A percentile compares a stretch with the other conserved stretches of the same genome.
Evolutionary conservation across 2,113 vertebrate species (phyloP).

Genomic region (Cephalopterus ornatus): DNA sequence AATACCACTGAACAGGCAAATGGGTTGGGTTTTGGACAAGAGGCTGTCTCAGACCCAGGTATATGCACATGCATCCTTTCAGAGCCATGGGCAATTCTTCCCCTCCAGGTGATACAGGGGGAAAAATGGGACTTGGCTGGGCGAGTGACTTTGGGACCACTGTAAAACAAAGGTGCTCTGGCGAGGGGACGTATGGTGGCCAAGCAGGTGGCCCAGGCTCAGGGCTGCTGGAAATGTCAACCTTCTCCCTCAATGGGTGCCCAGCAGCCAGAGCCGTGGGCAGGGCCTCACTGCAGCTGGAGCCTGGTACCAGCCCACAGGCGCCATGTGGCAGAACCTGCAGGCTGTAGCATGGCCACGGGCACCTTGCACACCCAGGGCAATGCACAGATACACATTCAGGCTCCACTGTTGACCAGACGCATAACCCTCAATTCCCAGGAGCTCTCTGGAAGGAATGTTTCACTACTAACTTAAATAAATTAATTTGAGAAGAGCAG

Average conservation of each 20-base stretch:
- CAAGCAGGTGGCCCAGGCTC: background rate
- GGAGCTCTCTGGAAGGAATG: background rate
- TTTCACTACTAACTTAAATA: background rate
- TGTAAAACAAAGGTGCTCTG: background rate
- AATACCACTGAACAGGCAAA: background rate
- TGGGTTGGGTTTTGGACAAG: background rate
- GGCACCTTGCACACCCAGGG: background rate
- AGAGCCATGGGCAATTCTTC: background rate
- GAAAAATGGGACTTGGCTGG: background rate
- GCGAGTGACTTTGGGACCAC: accelerated
- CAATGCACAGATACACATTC: background rate
- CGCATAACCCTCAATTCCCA: background rate
- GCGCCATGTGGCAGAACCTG: background rate
- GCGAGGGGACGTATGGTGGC: background rate
- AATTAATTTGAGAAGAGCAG: background rate
- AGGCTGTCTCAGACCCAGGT: background rate
- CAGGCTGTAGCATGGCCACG: background rate
- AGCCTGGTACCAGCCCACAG: background rate
- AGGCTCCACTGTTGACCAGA: accelerated
- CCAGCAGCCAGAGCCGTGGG: background rate
- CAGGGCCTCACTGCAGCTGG: background rate
- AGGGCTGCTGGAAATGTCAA: no score
- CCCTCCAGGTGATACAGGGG: background rate
- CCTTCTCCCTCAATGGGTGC: background rate
- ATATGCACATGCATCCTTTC: background rate